These are phyloP conservation scores for Lateolabrax maculatus DNA, from an alignment of 2,797 vertebrate genomes.

Conservation along the genomic window DNA sequence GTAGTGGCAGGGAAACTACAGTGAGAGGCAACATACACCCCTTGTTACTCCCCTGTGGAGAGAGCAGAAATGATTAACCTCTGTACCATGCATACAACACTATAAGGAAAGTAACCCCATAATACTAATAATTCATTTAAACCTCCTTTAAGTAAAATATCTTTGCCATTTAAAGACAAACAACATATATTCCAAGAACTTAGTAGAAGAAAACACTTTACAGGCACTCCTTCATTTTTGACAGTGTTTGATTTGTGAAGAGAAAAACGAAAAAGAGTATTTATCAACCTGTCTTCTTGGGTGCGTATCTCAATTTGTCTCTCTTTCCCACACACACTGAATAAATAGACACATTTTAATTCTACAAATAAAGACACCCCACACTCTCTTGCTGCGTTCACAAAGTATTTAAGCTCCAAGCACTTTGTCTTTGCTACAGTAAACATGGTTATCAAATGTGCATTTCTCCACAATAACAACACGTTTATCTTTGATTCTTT, in stretches of 20 bases:
- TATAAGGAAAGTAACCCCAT: neutral
- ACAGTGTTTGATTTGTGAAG: neutral
- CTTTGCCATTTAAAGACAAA: constrained; percentile 28
- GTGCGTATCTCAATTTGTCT: constrained; percentile 21
- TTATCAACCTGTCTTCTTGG: constrained; percentile 12
- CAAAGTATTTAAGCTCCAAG: neutral
- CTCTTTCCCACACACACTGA: constrained; percentile 26
- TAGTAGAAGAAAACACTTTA: constrained; percentile 11
- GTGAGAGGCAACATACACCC: constrained; percentile 52
- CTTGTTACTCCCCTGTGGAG: constrained; percentile 59
- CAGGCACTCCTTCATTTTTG: neutral
- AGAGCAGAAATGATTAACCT: constrained; percentile 24
- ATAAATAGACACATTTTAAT: constrained; percentile 27
- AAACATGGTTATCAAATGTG: constrained; percentile 36
- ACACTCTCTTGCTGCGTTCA: constrained; percentile 7
- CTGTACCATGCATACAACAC: neutral
- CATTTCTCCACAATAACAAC: constrained; percentile 53
- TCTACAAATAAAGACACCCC: constrained; percentile 31
- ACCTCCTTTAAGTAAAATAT: neutral
- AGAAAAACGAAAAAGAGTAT: neutral
- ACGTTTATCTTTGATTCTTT: constrained; percentile 48
- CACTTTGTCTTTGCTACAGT: constrained; percentile 22
- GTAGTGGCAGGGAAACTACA: constrained; percentile 65
- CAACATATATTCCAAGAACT: constrained; percentile 14
- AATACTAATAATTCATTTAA: neutral